Evolutionary conservation across 2,113 vertebrate species (phyloP), one percentile per base, ranked within the genome.

Genomic region (Hoplias malabaricus): DNA sequence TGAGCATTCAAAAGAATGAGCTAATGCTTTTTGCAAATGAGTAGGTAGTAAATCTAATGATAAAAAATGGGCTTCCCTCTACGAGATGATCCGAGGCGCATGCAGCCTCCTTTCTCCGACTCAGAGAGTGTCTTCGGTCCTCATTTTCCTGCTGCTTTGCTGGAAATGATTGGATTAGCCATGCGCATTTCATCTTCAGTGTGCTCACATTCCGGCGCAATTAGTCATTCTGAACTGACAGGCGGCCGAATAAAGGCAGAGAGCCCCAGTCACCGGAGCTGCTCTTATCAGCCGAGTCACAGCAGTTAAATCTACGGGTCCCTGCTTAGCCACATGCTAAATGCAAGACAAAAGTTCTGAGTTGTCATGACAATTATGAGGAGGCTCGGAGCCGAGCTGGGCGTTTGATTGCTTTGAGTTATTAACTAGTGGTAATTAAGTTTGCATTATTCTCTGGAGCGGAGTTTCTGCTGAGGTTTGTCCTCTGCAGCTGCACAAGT

Each of bases 361-460:
- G 82, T 86, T 69, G 23, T 86, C 85, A 81, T 86, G 86, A 87
- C 86, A 90, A 89, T 91, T 90, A 90, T 75, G 83, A 79, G 61
- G 69, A 90, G 87, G 85, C 87, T 88, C 81, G 77, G 87, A 87
- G 87, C 86, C 21, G 85, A 84, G 82, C 84, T 77, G 84, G 82
- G 86, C 80, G 80, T 83, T 87, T 69, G 67, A 89, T 87, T 86
- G 87, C 88, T 80, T 79, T 73, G 84, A 87, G 87, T 91, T 92
- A 92, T 92, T 90, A 92, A 87, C 87, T 84, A 84, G 84, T 56
- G 57, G 82, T 91, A 89, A 92, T 92, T 90, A 91, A 82, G 86
- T 85, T 87, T 87, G 84, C 82, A 90, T 89, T 91, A 89, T 89
- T 90, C 89, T 85, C 69, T 65, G 8, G 77, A 79, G 80, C 84